Evolutionary conservation across 1,140 invertebrate genomes (phyloP), one percentile per base, ranked within the genome.

Genomic region (Oreohelix idahoensis): DNA sequence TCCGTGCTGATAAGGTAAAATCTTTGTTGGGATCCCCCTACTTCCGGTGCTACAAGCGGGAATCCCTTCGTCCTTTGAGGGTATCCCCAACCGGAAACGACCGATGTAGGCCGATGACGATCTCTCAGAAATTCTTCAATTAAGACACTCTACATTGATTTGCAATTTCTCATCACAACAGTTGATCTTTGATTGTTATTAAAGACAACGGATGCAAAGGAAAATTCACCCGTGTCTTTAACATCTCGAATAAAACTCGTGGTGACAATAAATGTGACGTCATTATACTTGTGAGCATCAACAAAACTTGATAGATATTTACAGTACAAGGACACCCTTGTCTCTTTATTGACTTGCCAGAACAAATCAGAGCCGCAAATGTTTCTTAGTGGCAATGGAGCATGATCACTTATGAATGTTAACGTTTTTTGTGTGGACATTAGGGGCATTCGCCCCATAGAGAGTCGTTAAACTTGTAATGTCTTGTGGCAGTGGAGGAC

Each of bases 401-500:
- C 70, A 58, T 13, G 51, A 35, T 75, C 26, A 75, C 70, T 39
- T 39, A 82, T 82, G 80, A 82, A 74, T 82, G 80, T 82, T 73
- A 26, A 36, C 36, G 8, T 13, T 32, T 75, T 82, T 38, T 75
- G 17, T 35, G 17, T 29, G 42, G 36, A 36, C 39, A 53, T n/a
- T 53, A 75, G 80, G 80, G 80, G 70, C 70, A 82, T 74, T 53
- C 0, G 80, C 80, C 80, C 80, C 80, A 15, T 74, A 36, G 49
- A 74, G 38, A 82, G n/a, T 51, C 29, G 35, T 32, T 82, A 58
- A 74, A 70, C 69, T 36, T 75, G 83, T 58, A 78, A 86, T 86
- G 85, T 86, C 83, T 81, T 83, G 85, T 81, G 80, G 82, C 83
- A 87, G 88, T 82, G 84, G 85, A 82, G 84, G 85, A 86, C 88